These are phyloP conservation scores for Zaprionus tsacasi DNA, from an alignment of 1,140 invertebrate genomes.

Conservation along the genomic window DNA sequence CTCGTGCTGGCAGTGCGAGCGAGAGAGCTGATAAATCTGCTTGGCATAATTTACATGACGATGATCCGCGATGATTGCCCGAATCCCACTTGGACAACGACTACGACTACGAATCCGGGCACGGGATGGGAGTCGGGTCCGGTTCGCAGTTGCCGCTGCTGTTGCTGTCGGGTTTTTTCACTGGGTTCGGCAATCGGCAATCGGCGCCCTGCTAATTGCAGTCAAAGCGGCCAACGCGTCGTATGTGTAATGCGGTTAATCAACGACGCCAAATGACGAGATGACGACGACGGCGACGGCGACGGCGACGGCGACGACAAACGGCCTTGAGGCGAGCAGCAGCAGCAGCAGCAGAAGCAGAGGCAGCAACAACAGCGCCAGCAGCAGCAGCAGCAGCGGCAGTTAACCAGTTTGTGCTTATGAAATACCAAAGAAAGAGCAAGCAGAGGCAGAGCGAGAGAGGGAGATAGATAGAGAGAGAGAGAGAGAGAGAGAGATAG, in stretches of 20 bases:
- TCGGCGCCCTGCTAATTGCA: slow-evolving; percentile 76
- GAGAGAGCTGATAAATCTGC: slow-evolving; percentile 32
- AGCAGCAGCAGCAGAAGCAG: slow-evolving; percentile 47
- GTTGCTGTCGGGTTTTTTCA: background rate
- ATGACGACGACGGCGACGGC: slow-evolving; percentile 22
- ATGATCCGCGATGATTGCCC: slow-evolving; percentile 36
- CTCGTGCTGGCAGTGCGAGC: slow-evolving; percentile 1
- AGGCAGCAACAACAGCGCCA: slow-evolving; percentile 35
- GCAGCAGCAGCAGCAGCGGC: slow-evolving; percentile 43
- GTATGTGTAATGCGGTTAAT: slow-evolving; percentile 79
- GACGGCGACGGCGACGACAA: slow-evolving; percentile 32
- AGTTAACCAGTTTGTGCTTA: slow-evolving; percentile 71
- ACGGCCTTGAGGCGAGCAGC: slow-evolving; percentile 75
- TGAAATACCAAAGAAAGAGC: slow-evolving; percentile 58
- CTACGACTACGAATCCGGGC: background rate
- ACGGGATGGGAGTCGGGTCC: slow-evolving; percentile 4
- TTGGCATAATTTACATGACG: slow-evolving; percentile 59
- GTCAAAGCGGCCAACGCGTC: slow-evolving; percentile 62
- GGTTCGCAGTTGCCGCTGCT: background rate
- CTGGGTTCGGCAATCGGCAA: background rate
- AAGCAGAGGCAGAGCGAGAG: slow-evolving; percentile 15
- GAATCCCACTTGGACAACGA: slow-evolving; percentile 19
- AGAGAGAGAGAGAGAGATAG: slow-evolving; percentile 12
- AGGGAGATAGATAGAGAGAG: slow-evolving; percentile 8
- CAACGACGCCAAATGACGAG: slow-evolving; percentile 49